Evolutionary conservation across 2,888 invertebrate genomes (phyloP), one percentile per base, ranked within the genome.

Genomic region (Copidosoma aretas): DNA sequence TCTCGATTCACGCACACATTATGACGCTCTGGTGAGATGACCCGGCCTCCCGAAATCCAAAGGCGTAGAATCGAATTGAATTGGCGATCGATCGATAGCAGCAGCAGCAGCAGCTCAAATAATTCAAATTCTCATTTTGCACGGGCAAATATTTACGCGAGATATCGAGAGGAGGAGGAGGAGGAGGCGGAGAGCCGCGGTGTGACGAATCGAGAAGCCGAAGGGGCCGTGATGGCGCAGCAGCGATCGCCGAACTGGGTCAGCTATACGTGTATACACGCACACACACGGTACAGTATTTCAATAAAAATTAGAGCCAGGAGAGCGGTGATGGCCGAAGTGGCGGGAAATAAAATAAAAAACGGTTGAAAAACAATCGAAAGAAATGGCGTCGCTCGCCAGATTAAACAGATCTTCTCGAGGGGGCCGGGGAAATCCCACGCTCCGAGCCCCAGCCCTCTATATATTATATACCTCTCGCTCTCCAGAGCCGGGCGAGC

Each of bases 351-450:
- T 10, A 19, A 57, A 32, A 53, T 10, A 14, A 22, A 4, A 14
- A 17, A n/a, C n/a, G 43, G n/a, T 17, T 32, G 32, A 32, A 46
- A 15, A 46, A 46, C 17, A 46, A 12, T 46, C 43, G 14, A 15
- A 21, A 25, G 46, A 25, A 41, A n/a, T 53, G 53, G 61, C 67
- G 70, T 39, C 43, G 3, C 43, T 46, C 43, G 43, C 14, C 4
- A 46, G 43, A 46, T 46, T 46, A 12, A 46, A 46, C 43, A 46
- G 43, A 46, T 46, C 43, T 17, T 46, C 15, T 17, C 43, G 43
- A 17, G 17, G 12, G 14, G 3, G 3, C 12, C n/a, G n/a, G n/a
- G n/a, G 43, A 46, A 46, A 46, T 46, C 43, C 43, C 8, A 14
- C 41, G 41, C 14, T 10, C 41, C 14, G 8, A 41, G 41, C 10